Base-by-base conservation (phyloP, 2,113 vertebrate species). In the Pedetes capensis region DNA sequence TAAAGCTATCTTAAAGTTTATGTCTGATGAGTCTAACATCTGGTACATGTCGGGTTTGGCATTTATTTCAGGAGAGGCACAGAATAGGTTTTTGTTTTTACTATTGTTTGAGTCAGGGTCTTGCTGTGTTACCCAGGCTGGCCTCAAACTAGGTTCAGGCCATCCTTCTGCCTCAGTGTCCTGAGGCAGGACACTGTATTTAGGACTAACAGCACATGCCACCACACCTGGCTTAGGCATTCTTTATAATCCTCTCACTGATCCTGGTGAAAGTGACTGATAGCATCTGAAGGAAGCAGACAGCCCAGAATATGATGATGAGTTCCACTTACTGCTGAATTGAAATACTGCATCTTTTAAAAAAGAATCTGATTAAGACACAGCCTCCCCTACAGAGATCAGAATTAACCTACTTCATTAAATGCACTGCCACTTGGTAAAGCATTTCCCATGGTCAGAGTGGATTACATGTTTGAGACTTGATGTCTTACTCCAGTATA, bases 21-120 rank as follows among this genome's bases (percentile, higher is more conserved):
- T 75, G 11, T 90, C 72, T 95, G 55, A 84, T 84, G 20, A 94
- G 49, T 83, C 18, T 3, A 68, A 69, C 44, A 75, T 34, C n/a
- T 29, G 27, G 20, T 71, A 63, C n/a, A 44, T 87, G 44, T 71
- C 84, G 44, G 20, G 14, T 14, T 17, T 84, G 6, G 18, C 18
- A 83, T 78, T 83, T 34, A 49, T 34, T 66, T 84, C 32, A 13
- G 1, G 13, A 83, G 25, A 68, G 39, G 25, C 14, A 3, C 3
- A 51, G 22, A 82, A 89, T 39, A 25, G n/a, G 51, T 25, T 87
- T 32, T 86, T 8, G 39, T 69, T 8, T 85, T 5, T 53, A 27
- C 17, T 49, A 49, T 61, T 47, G 59, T n/a, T 18, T 53, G 22
- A 27, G 34, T 39, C 16, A 51, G 8, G 20, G 5, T 3, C 18